phyloP scores from a whole-genome alignment of 2,797 vertebrate genomes.

The Babyrousa celebensis region DNA sequence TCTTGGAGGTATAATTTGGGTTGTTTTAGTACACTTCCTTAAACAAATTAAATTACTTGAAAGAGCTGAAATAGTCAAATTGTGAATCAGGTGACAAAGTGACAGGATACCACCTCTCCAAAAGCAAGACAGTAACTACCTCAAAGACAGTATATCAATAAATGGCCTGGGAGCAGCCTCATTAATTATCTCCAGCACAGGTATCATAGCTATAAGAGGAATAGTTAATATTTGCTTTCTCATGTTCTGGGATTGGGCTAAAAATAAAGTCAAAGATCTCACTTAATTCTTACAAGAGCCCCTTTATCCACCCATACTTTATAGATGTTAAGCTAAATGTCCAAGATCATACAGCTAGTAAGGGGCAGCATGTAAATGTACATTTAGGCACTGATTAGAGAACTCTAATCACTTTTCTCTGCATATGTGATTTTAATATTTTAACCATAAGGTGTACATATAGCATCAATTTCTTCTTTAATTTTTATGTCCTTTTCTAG shows the following conservation, averaged over 20 bases:
- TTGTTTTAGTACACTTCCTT: background rate
- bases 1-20: background rate
- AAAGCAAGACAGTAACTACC: background rate
- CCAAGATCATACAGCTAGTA: background rate
- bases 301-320: background rate
- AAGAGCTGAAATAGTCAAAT: background rate
- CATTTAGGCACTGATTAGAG: background rate
- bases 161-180: background rate
- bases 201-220: background rate
- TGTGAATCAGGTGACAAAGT: background rate
- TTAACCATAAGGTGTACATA: background rate
- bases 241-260: background rate
- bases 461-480: background rate
- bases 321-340: background rate
- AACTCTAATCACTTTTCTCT: background rate
- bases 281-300: background rate
- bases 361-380: background rate
- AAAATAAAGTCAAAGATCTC: background rate
- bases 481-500: background rate
- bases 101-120: background rate
- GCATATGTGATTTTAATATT: background rate
- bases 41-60: slow-evolving; percentile 5
- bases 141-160: background rate
- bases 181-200: background rate
- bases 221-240: background rate